Evolutionary conservation across 2,797 vertebrate genomes (phyloP).

Genomic region (Lemur catta): DNA sequence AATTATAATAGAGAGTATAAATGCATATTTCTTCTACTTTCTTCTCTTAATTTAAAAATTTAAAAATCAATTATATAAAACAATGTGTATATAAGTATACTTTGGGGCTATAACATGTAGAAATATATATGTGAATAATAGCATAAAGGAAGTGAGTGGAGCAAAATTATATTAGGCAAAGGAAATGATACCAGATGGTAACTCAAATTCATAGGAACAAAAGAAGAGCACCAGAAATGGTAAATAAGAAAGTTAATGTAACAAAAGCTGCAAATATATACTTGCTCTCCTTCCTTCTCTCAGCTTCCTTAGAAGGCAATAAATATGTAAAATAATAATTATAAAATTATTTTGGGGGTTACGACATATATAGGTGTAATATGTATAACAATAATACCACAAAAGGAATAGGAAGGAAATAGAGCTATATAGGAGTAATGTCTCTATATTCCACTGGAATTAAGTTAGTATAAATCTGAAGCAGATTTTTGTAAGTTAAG

Average conservation of each 20-base stretch:
- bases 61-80: background rate
- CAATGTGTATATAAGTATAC: background rate
- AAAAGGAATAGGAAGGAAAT: background rate
- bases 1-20: background rate
- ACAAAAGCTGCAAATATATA: background rate
- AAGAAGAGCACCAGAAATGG: background rate
- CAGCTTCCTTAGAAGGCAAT: background rate
- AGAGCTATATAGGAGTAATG: background rate
- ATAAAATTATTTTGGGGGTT: background rate
- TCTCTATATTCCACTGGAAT: background rate
- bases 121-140: background rate
- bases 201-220: background rate
- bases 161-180: background rate
- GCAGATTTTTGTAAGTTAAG: background rate
- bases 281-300: background rate
- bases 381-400: background rate
- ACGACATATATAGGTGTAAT: background rate
- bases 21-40: background rate
- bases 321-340: constrained; percentile 21
- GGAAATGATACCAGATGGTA: background rate
- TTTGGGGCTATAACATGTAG: background rate
- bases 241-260: background rate
- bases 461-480: background rate
- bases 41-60: constrained; percentile 16
- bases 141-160: background rate